Conservation (phyloP, 2,113 vertebrate genomes). For the Oncorhynchus clarkii region DNA sequence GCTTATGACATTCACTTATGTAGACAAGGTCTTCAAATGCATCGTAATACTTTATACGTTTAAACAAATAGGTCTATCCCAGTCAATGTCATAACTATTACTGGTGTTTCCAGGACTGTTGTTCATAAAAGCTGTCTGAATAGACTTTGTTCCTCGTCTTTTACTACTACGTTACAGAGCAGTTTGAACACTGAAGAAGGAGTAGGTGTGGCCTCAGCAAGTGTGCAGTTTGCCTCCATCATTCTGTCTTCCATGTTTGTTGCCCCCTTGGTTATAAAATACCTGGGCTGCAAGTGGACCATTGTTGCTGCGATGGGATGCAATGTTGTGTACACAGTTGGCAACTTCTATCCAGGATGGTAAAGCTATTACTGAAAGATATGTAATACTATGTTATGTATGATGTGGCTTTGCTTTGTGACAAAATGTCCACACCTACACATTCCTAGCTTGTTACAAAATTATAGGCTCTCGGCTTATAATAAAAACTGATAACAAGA, state of each 20-base stretch:
- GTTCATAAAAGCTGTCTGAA: too few relatives aligned
- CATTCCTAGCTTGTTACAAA: neutral
- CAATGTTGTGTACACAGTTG: constrained; percentile 73
- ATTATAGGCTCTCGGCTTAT: too few relatives aligned
- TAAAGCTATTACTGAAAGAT: constrained; percentile 39
- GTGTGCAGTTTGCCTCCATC: constrained; percentile 69
- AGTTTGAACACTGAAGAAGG: constrained; percentile 76
- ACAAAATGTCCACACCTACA: neutral
- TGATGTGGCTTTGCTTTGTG: too few relatives aligned
- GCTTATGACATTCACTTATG: too few relatives aligned
- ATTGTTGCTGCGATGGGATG: constrained; percentile 75
- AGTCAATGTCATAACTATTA: too few relatives aligned
- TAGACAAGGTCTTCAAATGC: too few relatives aligned
- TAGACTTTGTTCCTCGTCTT: neutral
- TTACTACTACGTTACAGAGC: constrained; percentile 63
- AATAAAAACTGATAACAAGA: too few relatives aligned
- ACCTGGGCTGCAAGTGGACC: constrained; percentile 79
- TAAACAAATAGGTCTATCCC: too few relatives aligned
- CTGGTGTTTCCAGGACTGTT: too few relatives aligned
- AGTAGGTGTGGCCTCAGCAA: constrained; percentile 72
- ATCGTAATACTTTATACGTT: too few relatives aligned
- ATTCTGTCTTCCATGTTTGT: constrained; percentile 78
- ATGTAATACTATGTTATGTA: too few relatives aligned
- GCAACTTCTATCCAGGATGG: constrained; percentile 80
- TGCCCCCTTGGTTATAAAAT: constrained; percentile 73